Conservation (phyloP, 2,888 invertebrate species). For the Tachina fera region DNA sequence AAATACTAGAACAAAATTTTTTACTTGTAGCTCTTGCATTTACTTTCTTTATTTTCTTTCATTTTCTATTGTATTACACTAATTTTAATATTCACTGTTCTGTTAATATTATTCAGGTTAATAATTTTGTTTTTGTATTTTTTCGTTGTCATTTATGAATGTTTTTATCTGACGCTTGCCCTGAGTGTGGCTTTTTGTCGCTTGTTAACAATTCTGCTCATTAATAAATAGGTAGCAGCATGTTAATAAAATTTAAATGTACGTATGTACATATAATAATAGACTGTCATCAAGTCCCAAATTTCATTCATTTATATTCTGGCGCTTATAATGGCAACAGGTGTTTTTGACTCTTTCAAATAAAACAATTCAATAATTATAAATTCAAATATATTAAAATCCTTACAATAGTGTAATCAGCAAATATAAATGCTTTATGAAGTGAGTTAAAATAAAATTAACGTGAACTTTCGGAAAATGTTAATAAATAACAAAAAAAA, state of each 20-base stretch:
- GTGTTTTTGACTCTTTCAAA: slow-evolving; percentile 41
- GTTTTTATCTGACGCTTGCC: slow-evolving; percentile 36
- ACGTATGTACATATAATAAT: background rate
- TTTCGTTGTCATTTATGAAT: slow-evolving; percentile 16
- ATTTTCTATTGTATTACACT: background rate
- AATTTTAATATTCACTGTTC: slow-evolving; percentile 7
- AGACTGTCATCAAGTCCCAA: slow-evolving; percentile 39
- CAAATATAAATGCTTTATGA: slow-evolving; percentile 45
- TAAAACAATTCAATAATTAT: background rate
- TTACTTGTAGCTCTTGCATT: background rate
- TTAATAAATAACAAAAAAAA: background rate
- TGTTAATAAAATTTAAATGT: slow-evolving; percentile 26
- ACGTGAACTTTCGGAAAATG: background rate
- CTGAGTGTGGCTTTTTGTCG: slow-evolving; percentile 43
- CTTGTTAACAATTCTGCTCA: slow-evolving; percentile 42
- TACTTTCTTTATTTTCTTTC: background rate
- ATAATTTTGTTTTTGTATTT: slow-evolving; percentile 25
- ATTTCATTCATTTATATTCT: slow-evolving; percentile 61
- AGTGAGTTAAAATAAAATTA: slow-evolving; percentile 29
- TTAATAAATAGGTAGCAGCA: slow-evolving; percentile 56
- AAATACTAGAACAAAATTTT: too few relatives aligned
- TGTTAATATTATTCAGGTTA: slow-evolving; percentile 29
- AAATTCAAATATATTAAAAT: slow-evolving; percentile 4
- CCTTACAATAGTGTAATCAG: background rate
- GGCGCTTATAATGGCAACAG: slow-evolving; percentile 54